phyloP scores from a whole-genome alignment of 2,797 vertebrate genomes.

The Sebastes diaconus region DNA sequence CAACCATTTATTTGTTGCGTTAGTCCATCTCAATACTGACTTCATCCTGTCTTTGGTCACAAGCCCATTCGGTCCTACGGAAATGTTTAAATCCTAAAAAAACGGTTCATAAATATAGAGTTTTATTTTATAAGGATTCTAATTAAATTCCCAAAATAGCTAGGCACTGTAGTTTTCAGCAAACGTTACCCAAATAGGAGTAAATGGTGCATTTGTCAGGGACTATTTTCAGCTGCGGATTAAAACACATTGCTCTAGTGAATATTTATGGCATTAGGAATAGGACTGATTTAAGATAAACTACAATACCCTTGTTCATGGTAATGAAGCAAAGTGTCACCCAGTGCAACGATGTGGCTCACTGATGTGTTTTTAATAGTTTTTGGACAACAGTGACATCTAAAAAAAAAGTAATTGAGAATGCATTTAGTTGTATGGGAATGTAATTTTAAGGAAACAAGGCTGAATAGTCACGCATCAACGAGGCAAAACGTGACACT shows the following conservation, averaged over 20 bases:
- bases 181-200: background rate
- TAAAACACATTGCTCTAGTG: background rate
- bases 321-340: background rate
- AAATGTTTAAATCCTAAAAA: background rate
- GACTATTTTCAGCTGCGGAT: background rate
- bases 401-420: too few relatives aligned
- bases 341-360: background rate
- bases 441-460: too few relatives aligned
- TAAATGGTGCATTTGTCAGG: background rate
- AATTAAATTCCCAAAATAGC: background rate
- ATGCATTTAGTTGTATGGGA: too few relatives aligned
- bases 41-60: background rate
- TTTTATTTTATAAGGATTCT: background rate
- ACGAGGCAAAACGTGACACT: too few relatives aligned
- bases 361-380: background rate
- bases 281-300: background rate
- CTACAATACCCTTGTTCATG: background rate
- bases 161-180: background rate
- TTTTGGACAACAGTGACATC: background rate
- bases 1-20: too few relatives aligned
- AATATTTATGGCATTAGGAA: background rate
- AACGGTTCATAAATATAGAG: background rate
- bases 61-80: background rate
- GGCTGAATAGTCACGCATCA: too few relatives aligned
- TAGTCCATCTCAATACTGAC: background rate